phyloP scores from a whole-genome alignment of 2,797 vertebrate species.

The Cichlasoma orientale region DNA sequence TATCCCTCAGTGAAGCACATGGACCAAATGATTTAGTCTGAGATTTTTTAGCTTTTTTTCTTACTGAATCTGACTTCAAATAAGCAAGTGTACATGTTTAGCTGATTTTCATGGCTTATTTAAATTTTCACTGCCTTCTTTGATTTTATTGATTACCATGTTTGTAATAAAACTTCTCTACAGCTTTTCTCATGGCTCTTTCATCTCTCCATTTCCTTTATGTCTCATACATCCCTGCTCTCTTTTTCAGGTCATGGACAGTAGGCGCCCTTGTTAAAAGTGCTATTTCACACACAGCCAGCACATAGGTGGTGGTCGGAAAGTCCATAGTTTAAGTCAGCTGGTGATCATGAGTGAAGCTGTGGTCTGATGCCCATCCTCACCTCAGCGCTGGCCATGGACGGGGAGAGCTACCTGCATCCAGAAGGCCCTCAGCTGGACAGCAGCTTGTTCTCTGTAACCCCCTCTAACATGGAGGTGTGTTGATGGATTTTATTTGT shows the following conservation, averaged over 20 bases:
- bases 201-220: background rate
- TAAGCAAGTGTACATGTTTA: background rate
- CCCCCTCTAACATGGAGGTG: slow-evolving; percentile 77
- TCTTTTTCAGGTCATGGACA: slow-evolving; percentile 74
- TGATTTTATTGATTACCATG: background rate
- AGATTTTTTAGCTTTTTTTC: background rate
- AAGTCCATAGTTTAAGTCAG: slow-evolving; percentile 56
- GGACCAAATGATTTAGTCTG: background rate
- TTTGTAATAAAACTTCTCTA: background rate
- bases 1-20: background rate
- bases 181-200: background rate
- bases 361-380: slow-evolving; percentile 87
- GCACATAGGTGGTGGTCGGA: slow-evolving; percentile 40
- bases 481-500: background rate
- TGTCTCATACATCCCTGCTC: background rate
- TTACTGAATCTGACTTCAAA: background rate
- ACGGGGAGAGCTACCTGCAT: slow-evolving; percentile 88
- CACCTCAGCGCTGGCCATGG: slow-evolving; percentile 88
- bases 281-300: slow-evolving; percentile 55
- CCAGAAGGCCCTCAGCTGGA: slow-evolving; percentile 81
- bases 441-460: slow-evolving; percentile 73
- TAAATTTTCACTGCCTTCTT: background rate
- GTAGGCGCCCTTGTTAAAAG: slow-evolving; percentile 58
- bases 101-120: background rate
- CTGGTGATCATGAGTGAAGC: slow-evolving; percentile 74